These are phyloP conservation scores for human DNA, from an alignment of 2,113 vertebrate genomes.

Conservation along the genomic window GRCh38 chr13:56281501-56282000, in stretches of 20 bases:
- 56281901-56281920: too few relatives aligned
- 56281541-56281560: background rate
- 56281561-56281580: background rate
- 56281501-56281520: background rate
- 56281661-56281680: background rate
- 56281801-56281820: background rate
- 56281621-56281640: background rate
- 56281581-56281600: background rate
- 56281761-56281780: background rate
- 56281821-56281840: background rate
- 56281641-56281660: background rate
- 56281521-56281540: background rate
- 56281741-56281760: background rate
- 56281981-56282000: background rate
- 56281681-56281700: background rate
- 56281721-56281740: background rate
- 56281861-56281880: background rate
- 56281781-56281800: background rate
- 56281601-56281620: background rate
- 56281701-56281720: background rate
- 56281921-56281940: background rate
- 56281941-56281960: background rate
- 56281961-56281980: background rate
- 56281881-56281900: background rate
- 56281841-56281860: background rate